phyloP scores from a whole-genome alignment of 2,797 vertebrate species.

The Falco naumanni region DNA sequence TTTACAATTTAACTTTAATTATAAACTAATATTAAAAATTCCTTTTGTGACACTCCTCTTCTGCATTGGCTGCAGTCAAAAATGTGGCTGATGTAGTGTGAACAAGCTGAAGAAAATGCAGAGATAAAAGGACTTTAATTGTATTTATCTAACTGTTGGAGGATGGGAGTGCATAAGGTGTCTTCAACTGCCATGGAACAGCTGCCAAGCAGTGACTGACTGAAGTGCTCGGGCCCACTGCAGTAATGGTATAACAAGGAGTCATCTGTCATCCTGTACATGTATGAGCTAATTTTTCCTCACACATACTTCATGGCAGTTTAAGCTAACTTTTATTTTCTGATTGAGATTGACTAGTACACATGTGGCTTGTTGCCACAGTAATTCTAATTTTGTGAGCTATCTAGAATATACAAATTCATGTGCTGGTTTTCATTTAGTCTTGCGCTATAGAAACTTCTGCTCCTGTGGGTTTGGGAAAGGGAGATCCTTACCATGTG shows the following conservation, averaged over 20 bases:
- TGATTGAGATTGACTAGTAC: background rate
- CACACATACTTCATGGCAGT: background rate
- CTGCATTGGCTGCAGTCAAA: background rate
- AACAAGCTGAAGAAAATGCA: conserved; percentile 13
- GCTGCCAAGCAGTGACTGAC: background rate
- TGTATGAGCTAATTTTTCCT: background rate
- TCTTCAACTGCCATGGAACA: background rate
- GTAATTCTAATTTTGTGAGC: background rate
- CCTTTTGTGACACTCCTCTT: background rate
- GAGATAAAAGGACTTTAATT: background rate
- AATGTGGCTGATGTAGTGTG: background rate
- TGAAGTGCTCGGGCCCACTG: background rate
- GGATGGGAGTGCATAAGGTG: background rate
- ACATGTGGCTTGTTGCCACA: background rate
- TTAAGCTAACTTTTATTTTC: background rate
- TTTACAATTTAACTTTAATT: background rate
- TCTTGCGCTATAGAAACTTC: background rate
- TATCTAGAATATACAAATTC: background rate
- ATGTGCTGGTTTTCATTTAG: background rate
- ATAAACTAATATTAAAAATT: background rate
- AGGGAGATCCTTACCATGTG: rapidly evolving
- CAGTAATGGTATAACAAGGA: background rate
- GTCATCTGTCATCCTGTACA: background rate
- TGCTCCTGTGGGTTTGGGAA: background rate
- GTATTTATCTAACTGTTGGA: background rate